Percentiles rank a stretch among this genome's conserved stretches.
Conservation (phyloP, 2,797 vertebrate genomes). For the Aphelocoma californica region DNA sequence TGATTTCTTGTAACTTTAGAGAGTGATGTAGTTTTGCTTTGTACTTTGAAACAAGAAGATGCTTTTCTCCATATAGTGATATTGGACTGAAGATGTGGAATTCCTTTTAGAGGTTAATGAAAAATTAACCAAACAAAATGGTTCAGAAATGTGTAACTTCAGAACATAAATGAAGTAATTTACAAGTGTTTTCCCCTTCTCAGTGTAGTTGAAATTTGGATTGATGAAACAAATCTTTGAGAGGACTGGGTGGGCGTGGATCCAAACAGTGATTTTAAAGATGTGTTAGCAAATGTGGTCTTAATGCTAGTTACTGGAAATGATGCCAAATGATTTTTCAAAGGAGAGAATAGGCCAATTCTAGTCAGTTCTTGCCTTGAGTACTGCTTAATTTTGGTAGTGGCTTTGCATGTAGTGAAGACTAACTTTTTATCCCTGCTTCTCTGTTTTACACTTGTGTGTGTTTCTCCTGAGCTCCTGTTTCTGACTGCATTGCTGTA, state of each 20-base stretch:
- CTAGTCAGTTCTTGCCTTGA: background rate
- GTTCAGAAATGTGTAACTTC: background rate
- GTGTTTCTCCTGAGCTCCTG: background rate
- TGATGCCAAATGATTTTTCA: background rate
- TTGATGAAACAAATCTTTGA: background rate
- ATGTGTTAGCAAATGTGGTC: background rate
- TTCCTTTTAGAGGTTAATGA: background rate
- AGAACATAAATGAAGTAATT: background rate
- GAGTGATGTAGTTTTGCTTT: background rate
- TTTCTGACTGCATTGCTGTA: background rate
- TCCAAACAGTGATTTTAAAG: background rate
- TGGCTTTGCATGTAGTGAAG: background rate
- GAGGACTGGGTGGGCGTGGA: fast-evolving
- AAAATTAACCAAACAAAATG: background rate
- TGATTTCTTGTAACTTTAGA: background rate
- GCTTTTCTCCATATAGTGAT: background rate
- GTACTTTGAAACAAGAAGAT: background rate
- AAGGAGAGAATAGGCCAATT: background rate
- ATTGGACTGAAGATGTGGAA: background rate
- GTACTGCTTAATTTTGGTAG: background rate
- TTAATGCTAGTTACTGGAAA: background rate
- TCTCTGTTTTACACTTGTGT: background rate
- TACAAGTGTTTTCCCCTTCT: background rate
- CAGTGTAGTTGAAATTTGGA: background rate
- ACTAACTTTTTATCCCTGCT: background rate